Percentiles rank a stretch among this genome's conserved stretches.
These are phyloP conservation scores for Eurytoma californica DNA, from an alignment of 2,888 invertebrate genomes.

Conservation along the genomic window DNA sequence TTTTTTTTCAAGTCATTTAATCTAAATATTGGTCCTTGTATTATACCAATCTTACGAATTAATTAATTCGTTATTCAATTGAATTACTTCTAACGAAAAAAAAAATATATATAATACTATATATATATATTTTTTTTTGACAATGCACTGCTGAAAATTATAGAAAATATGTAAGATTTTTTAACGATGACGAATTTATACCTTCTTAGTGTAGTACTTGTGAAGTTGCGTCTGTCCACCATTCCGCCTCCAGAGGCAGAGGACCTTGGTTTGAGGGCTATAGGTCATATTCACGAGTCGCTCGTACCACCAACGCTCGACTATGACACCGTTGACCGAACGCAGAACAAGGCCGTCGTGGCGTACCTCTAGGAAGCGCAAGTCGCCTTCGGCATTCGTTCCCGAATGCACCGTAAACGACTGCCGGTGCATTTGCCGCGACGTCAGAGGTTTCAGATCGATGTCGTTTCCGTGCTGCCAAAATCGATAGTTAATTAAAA, in stretches of 20 bases:
- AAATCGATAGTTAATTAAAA: slow-evolving; percentile 18
- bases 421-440: slow-evolving; percentile 95
- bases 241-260: slow-evolving; percentile 97
- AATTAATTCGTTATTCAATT: too few relatives aligned
- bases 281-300: slow-evolving; percentile 99
- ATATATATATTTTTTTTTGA: too few relatives aligned
- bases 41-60: too few relatives aligned
- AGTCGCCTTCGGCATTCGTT: slow-evolving; percentile 91
- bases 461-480: slow-evolving; percentile 97
- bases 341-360: slow-evolving; percentile 95
- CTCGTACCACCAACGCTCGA: slow-evolving; percentile 99
- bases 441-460: slow-evolving; percentile 95
- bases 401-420: slow-evolving; percentile 99
- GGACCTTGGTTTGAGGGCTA: slow-evolving; percentile 97
- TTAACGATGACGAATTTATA: slow-evolving; percentile 70
- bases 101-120: too few relatives aligned
- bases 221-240: slow-evolving; percentile 96
- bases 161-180: too few relatives aligned
- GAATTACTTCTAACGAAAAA: too few relatives aligned
- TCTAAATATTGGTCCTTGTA: too few relatives aligned
- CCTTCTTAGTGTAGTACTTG: slow-evolving; percentile 99
- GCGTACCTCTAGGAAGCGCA: slow-evolving; percentile 94
- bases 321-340: slow-evolving; percentile 89
- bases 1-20: too few relatives aligned
- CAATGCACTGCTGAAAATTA: too few relatives aligned